Base-by-base conservation (phyloP, 2,888 invertebrate genomes). In the Brassicogethes aeneus region DNA sequence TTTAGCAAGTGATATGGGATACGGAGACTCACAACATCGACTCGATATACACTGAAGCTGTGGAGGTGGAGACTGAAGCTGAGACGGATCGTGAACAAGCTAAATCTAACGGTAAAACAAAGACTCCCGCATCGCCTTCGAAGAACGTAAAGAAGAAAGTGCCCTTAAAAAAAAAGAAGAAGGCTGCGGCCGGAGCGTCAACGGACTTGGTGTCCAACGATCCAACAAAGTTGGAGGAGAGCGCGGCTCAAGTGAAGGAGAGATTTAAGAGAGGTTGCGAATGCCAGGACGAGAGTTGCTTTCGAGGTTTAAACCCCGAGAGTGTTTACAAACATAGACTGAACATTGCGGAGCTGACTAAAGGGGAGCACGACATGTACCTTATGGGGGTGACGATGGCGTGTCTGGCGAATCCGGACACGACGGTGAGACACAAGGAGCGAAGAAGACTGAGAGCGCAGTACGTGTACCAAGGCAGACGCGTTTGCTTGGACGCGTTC, bases 341-440 rank as follows among this genome's bases (percentile, higher is more conserved):
- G 29, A 85, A 86, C 56, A 85, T 85, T 45, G 85, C 85, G 1
- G 85, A 86, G 63, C 61, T 85, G 43, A 85, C 85, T 1, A 85
- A 85, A 66, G 82, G 81, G 41, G 85, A 86, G 64, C 85, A 85
- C 64, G 85, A 85, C 63, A 85, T 86, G 85, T 86, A 86, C 60
- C 68, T 85, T 54, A 85, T 85, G 85, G 85, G 85, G n/a, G 81
- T 86, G 17, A 85, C 84, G 2, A 85, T 84, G 85, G 85, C 85
- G 1, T 84, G 84, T 53, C 69, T 85, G 49, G 80, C 83, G 1
- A 84, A 85, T 64, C 81, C 82, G 13, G 80, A 82, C 41, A 80
- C 80, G 44, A 82, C 81, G 1, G 79, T 80, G 1, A 69, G 83
- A 15, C 82, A 82, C 51, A 85, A 82, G 58, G 83, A 84, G 48